phyloP scores from a whole-genome alignment of 2,113 vertebrate genomes.

The Dipodomys ordii region DNA sequence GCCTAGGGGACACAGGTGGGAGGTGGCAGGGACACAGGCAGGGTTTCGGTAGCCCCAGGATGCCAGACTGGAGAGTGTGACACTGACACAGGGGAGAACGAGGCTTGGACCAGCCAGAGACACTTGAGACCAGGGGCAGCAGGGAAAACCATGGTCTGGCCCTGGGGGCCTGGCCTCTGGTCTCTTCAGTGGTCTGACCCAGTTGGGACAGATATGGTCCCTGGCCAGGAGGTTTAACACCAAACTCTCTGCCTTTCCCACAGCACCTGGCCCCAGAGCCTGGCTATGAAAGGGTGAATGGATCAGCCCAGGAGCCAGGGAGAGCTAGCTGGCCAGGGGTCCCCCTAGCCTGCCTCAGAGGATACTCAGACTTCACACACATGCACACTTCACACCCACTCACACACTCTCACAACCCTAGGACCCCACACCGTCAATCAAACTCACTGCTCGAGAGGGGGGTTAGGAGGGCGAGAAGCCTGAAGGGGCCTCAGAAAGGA shows the following conservation, averaged over 20 bases:
- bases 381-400: not conserved
- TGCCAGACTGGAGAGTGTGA: not conserved
- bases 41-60: not conserved
- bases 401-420: not conserved
- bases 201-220: not conserved
- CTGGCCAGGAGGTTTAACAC: not conserved
- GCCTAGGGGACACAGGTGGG: not conserved
- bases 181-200: not conserved
- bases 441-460: not conserved
- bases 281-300: not conserved
- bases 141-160: not conserved
- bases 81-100: not conserved
- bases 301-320: not conserved
- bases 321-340: not conserved
- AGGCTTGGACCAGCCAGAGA: not conserved
- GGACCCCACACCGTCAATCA: not conserved
- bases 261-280: not conserved
- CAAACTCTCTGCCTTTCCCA: not conserved
- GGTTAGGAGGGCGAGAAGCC: not conserved
- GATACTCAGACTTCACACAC: not conserved
- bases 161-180: not conserved
- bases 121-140: not conserved
- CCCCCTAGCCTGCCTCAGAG: not conserved
- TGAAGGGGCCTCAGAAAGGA: slow-evolving; percentile 10
- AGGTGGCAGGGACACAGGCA: not conserved